Percentiles rank a stretch among this genome's conserved stretches.
Evolutionary conservation across 2,113 vertebrate species (phyloP).

Genomic region (Etheostoma cragini): DNA sequence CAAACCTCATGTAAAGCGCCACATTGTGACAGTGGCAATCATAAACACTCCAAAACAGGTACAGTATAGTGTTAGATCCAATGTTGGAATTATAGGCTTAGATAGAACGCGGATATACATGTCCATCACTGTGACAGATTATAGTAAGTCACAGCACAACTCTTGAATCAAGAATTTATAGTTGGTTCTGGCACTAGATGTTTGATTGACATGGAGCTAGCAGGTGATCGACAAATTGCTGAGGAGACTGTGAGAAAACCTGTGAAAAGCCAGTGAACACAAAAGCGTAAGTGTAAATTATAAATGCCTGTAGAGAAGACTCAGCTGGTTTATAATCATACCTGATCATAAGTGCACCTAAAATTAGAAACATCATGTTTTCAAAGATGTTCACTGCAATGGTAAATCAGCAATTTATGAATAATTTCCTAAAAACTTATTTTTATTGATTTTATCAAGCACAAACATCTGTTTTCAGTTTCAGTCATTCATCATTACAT

Average conservation of each 20-base stretch:
- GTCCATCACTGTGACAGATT: neutral
- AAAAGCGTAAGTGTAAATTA: constrained; percentile 33
- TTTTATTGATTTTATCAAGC: constrained; percentile 1
- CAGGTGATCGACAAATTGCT: constrained; percentile 40
- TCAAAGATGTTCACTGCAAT: neutral
- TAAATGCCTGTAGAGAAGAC: constrained; percentile 38
- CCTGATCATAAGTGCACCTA: constrained; percentile 36
- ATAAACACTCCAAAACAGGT: neutral
- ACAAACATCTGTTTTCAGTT: neutral
- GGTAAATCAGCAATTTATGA: neutral
- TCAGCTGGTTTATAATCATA: constrained; percentile 41
- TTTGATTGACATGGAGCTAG: constrained; percentile 34
- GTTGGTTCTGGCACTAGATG: constrained; percentile 2
- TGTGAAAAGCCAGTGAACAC: constrained; percentile 38
- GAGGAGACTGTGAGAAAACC: constrained; percentile 11
- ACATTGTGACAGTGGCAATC: constrained; percentile 6
- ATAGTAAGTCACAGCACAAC: neutral
- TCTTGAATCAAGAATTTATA: neutral
- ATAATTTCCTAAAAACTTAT: neutral
- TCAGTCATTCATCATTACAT: neutral
- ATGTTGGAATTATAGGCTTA: neutral
- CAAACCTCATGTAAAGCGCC: neutral
- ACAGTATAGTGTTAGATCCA: neutral
- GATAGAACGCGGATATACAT: neutral
- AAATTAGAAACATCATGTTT: constrained; percentile 45